phyloP scores from a whole-genome alignment of 2,797 vertebrate species.

The Falco rusticolus region DNA sequence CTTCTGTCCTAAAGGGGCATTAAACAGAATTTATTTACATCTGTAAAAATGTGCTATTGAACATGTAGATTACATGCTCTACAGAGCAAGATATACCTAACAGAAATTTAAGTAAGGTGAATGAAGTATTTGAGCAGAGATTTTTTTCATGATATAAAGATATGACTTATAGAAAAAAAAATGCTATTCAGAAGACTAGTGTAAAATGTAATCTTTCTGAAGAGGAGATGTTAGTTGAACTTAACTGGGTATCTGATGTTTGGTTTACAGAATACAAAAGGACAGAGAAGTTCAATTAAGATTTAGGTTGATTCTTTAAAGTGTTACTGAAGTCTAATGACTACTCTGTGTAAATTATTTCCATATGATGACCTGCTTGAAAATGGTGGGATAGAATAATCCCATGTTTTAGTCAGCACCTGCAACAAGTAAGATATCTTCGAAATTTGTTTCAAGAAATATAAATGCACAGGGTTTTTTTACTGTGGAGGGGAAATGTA shows the following conservation, averaged over 20 bases:
- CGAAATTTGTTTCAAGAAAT: not conserved
- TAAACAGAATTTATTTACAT: not conserved
- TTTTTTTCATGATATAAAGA: not conserved
- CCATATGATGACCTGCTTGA: conserved; percentile 72
- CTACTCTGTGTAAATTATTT: conserved; percentile 74
- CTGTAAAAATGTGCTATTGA: not conserved
- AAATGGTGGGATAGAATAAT: conserved; percentile 43
- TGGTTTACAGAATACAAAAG: conserved; percentile 11
- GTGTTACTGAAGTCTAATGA: conserved; percentile 72
- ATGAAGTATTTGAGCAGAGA: not conserved
- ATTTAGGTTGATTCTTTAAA: conserved; percentile 66
- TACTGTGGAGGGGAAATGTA: accelerated
- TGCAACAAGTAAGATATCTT: not conserved
- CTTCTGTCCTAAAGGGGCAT: not conserved
- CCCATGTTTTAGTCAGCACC: not conserved
- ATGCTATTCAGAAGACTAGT: not conserved
- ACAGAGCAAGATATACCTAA: not conserved
- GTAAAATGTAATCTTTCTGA: conserved; percentile 21
- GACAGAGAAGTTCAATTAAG: conserved; percentile 58
- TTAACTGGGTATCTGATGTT: conserved; percentile 8
- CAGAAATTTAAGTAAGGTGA: not conserved
- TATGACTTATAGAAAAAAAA: not conserved
- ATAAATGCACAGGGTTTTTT: not conserved
- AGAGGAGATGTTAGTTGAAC: conserved; percentile 29
- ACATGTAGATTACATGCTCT: not conserved